Evolutionary conservation across 2,113 vertebrate genomes (phyloP).

Genomic region (Vanacampus margaritifer): DNA sequence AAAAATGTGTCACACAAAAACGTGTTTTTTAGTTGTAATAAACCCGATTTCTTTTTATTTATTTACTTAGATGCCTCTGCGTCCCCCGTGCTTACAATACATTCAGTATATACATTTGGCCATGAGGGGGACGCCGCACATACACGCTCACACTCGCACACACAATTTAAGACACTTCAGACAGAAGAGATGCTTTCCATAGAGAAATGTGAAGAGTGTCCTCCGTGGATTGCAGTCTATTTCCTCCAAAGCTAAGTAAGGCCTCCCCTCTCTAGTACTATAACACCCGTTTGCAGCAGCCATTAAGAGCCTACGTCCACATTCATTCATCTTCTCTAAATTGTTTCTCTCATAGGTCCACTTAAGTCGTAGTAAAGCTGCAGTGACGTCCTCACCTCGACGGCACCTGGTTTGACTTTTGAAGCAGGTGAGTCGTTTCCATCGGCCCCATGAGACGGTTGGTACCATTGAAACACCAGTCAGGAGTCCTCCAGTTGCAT

Average conservation of each 20-base stretch:
- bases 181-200: constrained; percentile 49
- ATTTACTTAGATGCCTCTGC: constrained; percentile 62
- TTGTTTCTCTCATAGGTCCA: constrained; percentile 55
- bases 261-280: constrained; percentile 38
- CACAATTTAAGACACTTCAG: constrained; percentile 65
- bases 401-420: neutral
- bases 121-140: constrained; percentile 64
- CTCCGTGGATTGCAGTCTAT: constrained; percentile 44
- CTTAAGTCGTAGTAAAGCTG: constrained; percentile 49
- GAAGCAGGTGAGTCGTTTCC: neutral
- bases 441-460: constrained; percentile 22
- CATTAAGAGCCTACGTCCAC: constrained; percentile 36
- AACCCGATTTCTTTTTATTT: constrained; percentile 69
- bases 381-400: constrained; percentile 13
- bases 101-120: constrained; percentile 81
- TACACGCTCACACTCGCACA: constrained; percentile 15
- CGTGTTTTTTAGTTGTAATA: constrained; percentile 46
- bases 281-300: constrained; percentile 49
- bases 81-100: constrained; percentile 62
- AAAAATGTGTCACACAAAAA: constrained; percentile 13
- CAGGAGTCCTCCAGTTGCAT: constrained; percentile 47
- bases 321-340: constrained; percentile 28
- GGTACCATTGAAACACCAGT: constrained; percentile 51
- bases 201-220: constrained; percentile 23
- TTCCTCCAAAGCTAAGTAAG: constrained; percentile 57